These are phyloP conservation scores for Wiebesia pumilae DNA, from an alignment of 1,140 invertebrate genomes.

Conservation along the genomic window DNA sequence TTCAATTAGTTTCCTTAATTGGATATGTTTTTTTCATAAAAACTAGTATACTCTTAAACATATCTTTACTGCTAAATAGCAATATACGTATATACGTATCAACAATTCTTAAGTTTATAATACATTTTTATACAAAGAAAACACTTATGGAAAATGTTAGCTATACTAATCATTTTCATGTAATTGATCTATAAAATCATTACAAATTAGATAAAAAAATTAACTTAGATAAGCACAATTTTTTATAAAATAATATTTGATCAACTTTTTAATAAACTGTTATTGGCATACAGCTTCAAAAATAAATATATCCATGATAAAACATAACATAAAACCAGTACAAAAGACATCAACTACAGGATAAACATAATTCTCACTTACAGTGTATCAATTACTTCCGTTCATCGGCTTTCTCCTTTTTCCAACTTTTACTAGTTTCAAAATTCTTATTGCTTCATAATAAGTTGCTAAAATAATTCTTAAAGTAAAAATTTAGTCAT, in stretches of 20 bases:
- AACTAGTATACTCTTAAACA: conserved; percentile 2
- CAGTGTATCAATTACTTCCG: not conserved
- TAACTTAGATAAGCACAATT: not conserved
- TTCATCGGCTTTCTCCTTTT: not conserved
- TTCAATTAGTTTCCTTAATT: conserved; percentile 20
- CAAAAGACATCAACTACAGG: conserved; percentile 28
- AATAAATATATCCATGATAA: conserved; percentile 8
- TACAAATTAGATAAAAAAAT: not conserved
- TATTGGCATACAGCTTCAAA: not conserved
- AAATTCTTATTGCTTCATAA: too few relatives aligned
- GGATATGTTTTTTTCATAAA: conserved; percentile 17
- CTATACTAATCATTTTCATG: not conserved
- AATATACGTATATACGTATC: too few relatives aligned
- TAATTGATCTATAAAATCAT: not conserved
- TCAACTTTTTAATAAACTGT: conserved; percentile 1
- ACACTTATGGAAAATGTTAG: not conserved
- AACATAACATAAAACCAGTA: conserved; percentile 20
- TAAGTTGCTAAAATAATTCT: too few relatives aligned
- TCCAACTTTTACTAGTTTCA: not conserved
- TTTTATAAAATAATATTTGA: conserved; percentile 13
- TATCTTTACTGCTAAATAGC: not conserved
- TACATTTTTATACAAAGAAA: conserved; percentile 48
- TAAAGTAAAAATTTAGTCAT: not conserved
- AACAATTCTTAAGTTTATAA: conserved; percentile 45
- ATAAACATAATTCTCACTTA: conserved; percentile 8